Base-by-base conservation (phyloP, 2,888 invertebrate species). In the Onchidella celtica region DNA sequence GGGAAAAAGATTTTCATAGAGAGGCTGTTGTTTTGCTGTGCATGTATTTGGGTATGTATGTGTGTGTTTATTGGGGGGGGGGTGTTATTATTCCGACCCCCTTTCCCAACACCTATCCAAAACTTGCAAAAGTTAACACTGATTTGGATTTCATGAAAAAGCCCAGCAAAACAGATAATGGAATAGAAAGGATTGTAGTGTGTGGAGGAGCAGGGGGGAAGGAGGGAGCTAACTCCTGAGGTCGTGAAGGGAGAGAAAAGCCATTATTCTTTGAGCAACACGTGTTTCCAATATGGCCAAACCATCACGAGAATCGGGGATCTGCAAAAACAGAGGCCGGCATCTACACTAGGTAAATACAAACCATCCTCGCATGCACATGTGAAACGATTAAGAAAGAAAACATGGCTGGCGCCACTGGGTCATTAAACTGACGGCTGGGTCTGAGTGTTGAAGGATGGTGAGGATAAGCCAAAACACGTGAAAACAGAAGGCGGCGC, bases 401-500 rank as follows among this genome's bases (percentile, higher is more conserved):
- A 88, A 89, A 88, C 88, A 89, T 74, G 57, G 78, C 80, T 87
- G 89, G 88, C 88, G 89, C 89, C 89, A 87, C 75, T 36, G 77
- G 79, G 82, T 84, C 86, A 85, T 87, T 89, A 86, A 78, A 72
- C 79, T 68, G 81, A 74, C 83, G 79, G 79, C 36, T 63, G 38
- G n/a, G 59, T 63, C 72, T 47, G 72, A 29, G 63, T 38, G 79
- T 63, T 70, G 63, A 72, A 59, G 63, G 59, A 78, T 78, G 36
- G 59, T 17, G n/a, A 4, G 69, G 61, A 57, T 34, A 61, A 69
- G 69, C 38, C 69, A 78, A 57, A 69, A 69, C 68, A 69, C 63
- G 32, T 72, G 79, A 79, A 32, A 72, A 69, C 40, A 79, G 61
- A 70, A 63, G 47, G 0, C 40, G 79, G 79, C 79, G 72, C 63